phyloP scores from a whole-genome alignment of 2,888 invertebrate species.

The Tetramorium bicarinatum region DNA sequence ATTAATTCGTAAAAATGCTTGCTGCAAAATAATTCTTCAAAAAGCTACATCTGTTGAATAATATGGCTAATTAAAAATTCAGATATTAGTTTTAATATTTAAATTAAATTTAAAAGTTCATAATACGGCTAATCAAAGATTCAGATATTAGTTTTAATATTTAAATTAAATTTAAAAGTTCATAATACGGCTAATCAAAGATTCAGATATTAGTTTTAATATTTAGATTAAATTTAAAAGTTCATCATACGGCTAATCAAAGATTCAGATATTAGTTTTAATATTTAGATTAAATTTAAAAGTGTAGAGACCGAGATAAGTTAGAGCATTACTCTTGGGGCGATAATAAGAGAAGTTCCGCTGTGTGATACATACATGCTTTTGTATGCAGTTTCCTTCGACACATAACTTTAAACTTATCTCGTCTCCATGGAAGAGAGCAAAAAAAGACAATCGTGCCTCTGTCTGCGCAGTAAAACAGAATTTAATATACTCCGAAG shows the following conservation, averaged over 20 bases:
- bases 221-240: constrained; percentile 7
- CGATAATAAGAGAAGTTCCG: background rate
- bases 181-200: background rate
- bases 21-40: background rate
- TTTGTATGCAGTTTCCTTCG: constrained; percentile 1
- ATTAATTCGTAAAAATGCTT: background rate
- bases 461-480: background rate
- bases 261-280: background rate
- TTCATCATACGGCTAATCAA: background rate
- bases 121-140: background rate
- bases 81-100: background rate
- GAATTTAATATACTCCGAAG: background rate
- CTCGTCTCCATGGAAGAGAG: constrained; percentile 9
- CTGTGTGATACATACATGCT: background rate
- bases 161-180: background rate
- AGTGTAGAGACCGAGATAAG: background rate
- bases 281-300: constrained; percentile 2
- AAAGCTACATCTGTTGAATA: background rate
- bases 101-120: background rate
- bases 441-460: constrained; percentile 1
- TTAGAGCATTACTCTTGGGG: background rate
- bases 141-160: background rate
- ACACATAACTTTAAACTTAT: constrained; percentile 7
- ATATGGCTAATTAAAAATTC: background rate
- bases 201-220: background rate